phyloP scores from a whole-genome alignment of 2,797 vertebrate species.

The Fringilla coelebs region DNA sequence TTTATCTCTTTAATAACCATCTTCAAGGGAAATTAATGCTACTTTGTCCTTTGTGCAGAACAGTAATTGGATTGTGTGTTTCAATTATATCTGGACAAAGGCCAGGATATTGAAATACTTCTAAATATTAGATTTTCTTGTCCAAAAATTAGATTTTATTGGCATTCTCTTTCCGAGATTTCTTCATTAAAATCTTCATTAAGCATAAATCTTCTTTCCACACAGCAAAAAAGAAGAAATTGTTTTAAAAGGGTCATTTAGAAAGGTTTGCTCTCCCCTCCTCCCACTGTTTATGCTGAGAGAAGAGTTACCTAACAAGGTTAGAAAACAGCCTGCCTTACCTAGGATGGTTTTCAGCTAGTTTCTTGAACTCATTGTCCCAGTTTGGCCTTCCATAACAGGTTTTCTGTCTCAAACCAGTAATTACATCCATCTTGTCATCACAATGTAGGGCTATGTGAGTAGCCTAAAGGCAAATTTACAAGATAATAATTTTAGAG shows the following conservation, averaged over 20 bases:
- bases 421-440: conserved; percentile 75
- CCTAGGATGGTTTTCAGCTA: conserved; percentile 76
- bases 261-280: conserved; percentile 48
- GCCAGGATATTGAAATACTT: conserved; percentile 82
- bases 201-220: conserved; percentile 77
- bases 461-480: conserved; percentile 72
- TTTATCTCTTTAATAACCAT: conserved; percentile 82
- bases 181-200: conserved; percentile 82
- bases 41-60: conserved; percentile 79
- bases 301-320: conserved; percentile 6
- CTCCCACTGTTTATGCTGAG: conserved; percentile 28
- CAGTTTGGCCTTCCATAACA: conserved; percentile 81
- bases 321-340: conserved; percentile 60
- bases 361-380: conserved; percentile 77
- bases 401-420: conserved; percentile 81
- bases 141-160: conserved; percentile 82
- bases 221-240: conserved; percentile 69
- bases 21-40: conserved; percentile 81
- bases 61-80: conserved; percentile 82
- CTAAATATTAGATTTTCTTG: conserved; percentile 81
- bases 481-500: conserved; percentile 24
- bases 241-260: conserved; percentile 74
- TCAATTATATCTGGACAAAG: conserved; percentile 82
- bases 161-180: conserved; percentile 78
- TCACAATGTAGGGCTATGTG: conserved; percentile 79